Conservation (phyloP, 2,113 vertebrate species). For the Noturus placidus region DNA sequence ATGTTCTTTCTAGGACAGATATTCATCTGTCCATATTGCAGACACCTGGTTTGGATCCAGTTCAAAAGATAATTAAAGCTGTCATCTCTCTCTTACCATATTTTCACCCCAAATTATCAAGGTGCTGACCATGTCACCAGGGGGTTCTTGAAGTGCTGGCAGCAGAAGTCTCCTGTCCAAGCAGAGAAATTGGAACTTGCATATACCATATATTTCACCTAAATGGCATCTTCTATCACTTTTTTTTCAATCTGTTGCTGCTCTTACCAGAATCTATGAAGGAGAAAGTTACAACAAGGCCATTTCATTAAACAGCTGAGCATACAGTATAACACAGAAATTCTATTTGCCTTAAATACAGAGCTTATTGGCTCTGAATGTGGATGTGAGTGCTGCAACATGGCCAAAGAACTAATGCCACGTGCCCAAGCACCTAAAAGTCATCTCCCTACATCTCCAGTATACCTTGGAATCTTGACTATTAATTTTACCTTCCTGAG, state of each 20-base stretch:
- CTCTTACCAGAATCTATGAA: background rate
- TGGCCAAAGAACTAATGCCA: background rate
- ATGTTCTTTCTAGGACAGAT: background rate
- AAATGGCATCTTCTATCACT: background rate
- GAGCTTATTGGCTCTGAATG: background rate
- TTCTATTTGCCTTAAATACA: background rate
- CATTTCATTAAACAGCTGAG: background rate
- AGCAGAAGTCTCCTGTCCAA: background rate
- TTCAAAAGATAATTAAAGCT: constrained; percentile 12
- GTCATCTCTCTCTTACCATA: background rate
- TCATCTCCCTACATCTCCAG: background rate
- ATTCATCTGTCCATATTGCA: background rate
- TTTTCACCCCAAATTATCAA: background rate
- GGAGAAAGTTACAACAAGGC: background rate
- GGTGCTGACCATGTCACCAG: background rate
- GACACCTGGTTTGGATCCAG: background rate
- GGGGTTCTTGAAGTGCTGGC: constrained; percentile 3
- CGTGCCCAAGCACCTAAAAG: background rate
- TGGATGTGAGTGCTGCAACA: background rate
- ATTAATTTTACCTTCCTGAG: background rate
- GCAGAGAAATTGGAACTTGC: background rate
- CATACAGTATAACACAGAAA: background rate
- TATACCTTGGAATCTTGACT: background rate
- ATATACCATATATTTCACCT: background rate
- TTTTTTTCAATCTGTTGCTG: background rate